Evolutionary conservation across 2,113 vertebrate genomes (phyloP).

Genomic region (Coptodon rendalli): DNA sequence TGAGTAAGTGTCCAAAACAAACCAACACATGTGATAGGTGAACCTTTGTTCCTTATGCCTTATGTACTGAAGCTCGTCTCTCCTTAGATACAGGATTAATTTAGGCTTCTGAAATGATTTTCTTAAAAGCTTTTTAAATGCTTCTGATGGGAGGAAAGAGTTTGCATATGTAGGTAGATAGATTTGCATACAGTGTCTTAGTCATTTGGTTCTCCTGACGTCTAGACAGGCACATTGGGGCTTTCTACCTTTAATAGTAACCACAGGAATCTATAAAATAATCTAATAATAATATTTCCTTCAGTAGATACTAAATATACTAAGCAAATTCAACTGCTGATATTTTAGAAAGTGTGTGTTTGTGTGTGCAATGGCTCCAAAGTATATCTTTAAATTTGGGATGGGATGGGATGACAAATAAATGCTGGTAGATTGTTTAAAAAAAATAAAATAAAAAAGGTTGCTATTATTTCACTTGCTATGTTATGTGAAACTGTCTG

Average conservation of each 20-base stretch:
- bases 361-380: background rate
- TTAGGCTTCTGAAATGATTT: background rate
- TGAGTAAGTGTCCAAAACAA: background rate
- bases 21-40: background rate
- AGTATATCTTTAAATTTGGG: background rate
- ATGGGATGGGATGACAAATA: background rate
- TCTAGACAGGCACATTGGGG: background rate
- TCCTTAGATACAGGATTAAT: background rate
- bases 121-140: background rate
- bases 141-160: constrained; percentile 27
- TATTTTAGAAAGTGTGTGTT: background rate
- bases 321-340: background rate
- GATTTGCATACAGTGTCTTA: background rate
- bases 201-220: background rate
- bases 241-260: background rate
- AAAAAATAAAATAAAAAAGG: background rate
- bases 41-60: background rate
- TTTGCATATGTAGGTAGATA: background rate
- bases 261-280: background rate
- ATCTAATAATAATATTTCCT: background rate
- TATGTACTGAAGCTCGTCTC: background rate
- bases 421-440: background rate
- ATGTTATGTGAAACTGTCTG: background rate
- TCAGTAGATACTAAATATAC: background rate
- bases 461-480: background rate